Base-by-base conservation (phyloP, 2,113 vertebrate species). In the Conger conger region DNA sequence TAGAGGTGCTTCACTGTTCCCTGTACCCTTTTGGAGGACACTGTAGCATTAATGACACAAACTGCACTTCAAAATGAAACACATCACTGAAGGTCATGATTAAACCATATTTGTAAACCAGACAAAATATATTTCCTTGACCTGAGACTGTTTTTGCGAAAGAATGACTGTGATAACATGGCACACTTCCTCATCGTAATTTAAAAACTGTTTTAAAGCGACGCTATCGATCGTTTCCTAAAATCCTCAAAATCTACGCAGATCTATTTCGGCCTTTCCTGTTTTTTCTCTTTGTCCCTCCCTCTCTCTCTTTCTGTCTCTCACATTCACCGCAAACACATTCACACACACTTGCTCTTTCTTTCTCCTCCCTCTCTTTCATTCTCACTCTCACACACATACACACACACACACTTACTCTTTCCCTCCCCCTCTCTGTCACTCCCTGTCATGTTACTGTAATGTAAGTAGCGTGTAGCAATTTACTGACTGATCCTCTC, bases 221-320 rank as follows among this genome's bases (percentile, higher is more conserved):
- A n/a, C n/a, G n/a, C n/a, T n/a, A n/a, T n/a, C n/a, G n/a, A n/a
- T n/a, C n/a, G 9, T 42, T 42, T 42, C 40, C 40, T 42, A 2
- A 42, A 42, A 42, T 42, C 40, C 40, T 42, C 40, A 42, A 42
- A 42, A 42, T 42, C 40, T n/a, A n/a, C n/a, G n/a, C n/a, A n/a
- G n/a, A n/a, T n/a, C n/a, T 42, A 1, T 42, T 6, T 42, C 40
- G 9, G 37, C 38, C 82, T 73, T 57, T 38, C 38, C 9, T 27
- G 20, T 1, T 15, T 23, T 40, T 37, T n/a, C 60, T 30, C 23
- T 73, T 15, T 27, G 16, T 42, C 33, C 3, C 53, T 0, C 0
- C 0, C 17, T 18, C 0, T 0, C 1, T 23, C 0, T 0, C 1
- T 1, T 11, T 37, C 23, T 6, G 5, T 63, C 7, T 9, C 40